Base-by-base conservation (phyloP, 2,888 invertebrate species). In the Graphium colonna region DNA sequence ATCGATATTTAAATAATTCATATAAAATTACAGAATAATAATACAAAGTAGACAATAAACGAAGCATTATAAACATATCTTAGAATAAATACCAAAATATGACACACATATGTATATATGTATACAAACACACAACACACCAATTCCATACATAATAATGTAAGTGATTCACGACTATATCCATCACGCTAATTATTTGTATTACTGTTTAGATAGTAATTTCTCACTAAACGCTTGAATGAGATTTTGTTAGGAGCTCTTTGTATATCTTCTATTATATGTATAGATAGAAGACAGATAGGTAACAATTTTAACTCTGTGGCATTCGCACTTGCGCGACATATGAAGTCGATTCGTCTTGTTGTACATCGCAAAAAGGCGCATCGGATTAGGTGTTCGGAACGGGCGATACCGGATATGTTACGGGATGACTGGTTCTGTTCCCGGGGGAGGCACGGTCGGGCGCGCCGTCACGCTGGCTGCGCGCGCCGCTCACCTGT, bases 391-490 rank as follows among this genome's bases (percentile, higher is more conserved):
- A 53, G 48, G 18, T 18, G 53, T 53, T 12, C 21, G 33, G 18
- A 17, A 17, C 31, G 45, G 56, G 64, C 64, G 68, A 66, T 61
- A 81, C 80, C 82, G 79, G 82, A 82, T 77, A 77, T 63, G 57
- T 42, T 39, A 8, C 44, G 57, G 67, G 72, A 49, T 40, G 71
- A 69, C 64, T 66, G 67, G 71, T 69, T 75, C 65, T 67, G 68
- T 74, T 78, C 77, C 79, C 71, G 72, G 68, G 73, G 76, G 74
- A 64, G 72, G 69, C 75, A 79, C 77, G 82, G 65, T 80, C 69
- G 73, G 77, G 57, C 73, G 81, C 70, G 60, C 60, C 75, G 83
- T 67, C 73, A 82, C 82, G 79, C 67, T 72, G 44, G 61, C 51
- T 74, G 75, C 55, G 51, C 56, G 62, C 63, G 60, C 56, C 67